Evolutionary conservation across 37 sponge, comb jelly and placozoan species (phyloP), one percentile per base, ranked within the genome.

Genomic region (Eunapius fragilis): DNA sequence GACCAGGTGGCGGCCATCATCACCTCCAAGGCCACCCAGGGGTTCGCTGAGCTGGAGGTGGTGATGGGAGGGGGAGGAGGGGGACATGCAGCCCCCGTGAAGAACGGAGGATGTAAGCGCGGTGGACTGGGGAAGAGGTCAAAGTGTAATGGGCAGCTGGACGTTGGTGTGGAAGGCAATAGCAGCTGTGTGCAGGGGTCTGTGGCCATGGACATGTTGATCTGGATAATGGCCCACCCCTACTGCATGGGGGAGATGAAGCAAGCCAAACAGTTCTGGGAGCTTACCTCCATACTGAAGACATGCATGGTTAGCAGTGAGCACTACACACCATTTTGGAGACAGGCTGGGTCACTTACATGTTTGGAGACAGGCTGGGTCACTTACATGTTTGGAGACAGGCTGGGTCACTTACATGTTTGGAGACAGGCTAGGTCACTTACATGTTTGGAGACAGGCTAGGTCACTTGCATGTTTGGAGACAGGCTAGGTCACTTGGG

Each of bases 171-270:
- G n/a, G n/a, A n/a, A n/a, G n/a, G n/a, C n/a, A n/a, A n/a, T n/a
- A n/a, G n/a, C n/a, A n/a, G n/a, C n/a, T n/a, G n/a, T n/a, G n/a
- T n/a, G n/a, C n/a, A n/a, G n/a, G n/a, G n/a, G n/a, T n/a, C n/a
- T n/a, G n/a, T n/a, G n/a, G n/a, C n/a, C n/a, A n/a, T n/a, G n/a
- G n/a, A n/a, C n/a, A n/a, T n/a, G n/a, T n/a, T n/a, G n/a, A n/a
- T n/a, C n/a, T n/a, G n/a, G n/a, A n/a, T n/a, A n/a, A n/a, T n/a
- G n/a, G n/a, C n/a, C n/a, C n/a, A n/a, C n/a, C n/a, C 93, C 11
- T 27, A 75, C 31, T 83, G 89, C 37, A 19, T 79, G 58, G 68
- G 79, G 58, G 87, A 83, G 75, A 28, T 93, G 84, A 75, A 83
- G 31, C 50, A 72, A 25, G 23, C 37, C 50, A 76, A 74, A 37